Evolutionary conservation across 2,113 vertebrate genomes (phyloP).

Genomic region (Haemorhous mexicanus): DNA sequence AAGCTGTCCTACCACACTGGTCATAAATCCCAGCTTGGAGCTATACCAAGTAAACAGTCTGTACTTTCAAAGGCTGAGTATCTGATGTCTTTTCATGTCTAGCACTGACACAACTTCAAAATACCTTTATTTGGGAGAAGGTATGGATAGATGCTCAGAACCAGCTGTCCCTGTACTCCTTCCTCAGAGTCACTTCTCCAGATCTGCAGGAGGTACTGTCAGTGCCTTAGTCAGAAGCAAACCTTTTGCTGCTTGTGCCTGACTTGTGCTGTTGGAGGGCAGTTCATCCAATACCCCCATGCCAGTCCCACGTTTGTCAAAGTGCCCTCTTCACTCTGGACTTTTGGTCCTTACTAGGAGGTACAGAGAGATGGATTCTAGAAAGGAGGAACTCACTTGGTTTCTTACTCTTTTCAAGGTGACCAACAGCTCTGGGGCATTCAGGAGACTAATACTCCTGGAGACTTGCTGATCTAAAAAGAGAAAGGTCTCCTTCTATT

Average conservation of each 20-base stretch:
- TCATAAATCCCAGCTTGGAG: background rate
- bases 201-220: background rate
- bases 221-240: background rate
- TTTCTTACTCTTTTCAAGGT: background rate
- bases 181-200: background rate
- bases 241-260: background rate
- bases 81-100: background rate
- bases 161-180: background rate
- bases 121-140: background rate
- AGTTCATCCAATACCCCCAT: background rate
- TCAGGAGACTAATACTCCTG: background rate
- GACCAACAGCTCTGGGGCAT: background rate
- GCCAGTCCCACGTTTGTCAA: background rate
- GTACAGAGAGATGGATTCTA: background rate
- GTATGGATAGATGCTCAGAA: background rate
- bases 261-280: background rate
- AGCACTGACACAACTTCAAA: background rate
- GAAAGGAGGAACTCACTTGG: background rate
- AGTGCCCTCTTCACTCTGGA: background rate
- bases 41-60: background rate
- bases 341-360: background rate
- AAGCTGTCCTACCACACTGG: background rate
- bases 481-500: background rate
- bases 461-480: background rate
- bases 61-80: background rate